These are phyloP conservation scores for Acanthurus tractus DNA, from an alignment of 2,797 vertebrate species.

Conservation along the genomic window DNA sequence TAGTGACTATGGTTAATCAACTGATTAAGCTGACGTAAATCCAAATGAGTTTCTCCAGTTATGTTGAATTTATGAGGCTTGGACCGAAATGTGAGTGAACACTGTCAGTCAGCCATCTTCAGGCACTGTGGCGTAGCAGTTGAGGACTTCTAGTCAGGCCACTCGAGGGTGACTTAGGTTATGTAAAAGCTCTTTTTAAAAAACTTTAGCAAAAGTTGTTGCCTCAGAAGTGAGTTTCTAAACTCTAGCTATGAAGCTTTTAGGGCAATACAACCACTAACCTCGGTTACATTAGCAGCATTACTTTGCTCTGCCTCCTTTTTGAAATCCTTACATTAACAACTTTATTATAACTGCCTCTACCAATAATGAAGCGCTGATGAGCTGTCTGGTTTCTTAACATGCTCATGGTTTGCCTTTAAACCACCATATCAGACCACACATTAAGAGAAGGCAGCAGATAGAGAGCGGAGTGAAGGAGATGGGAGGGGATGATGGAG, in stretches of 20 bases:
- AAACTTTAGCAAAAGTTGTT: background rate
- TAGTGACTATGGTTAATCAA: background rate
- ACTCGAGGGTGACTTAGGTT: background rate
- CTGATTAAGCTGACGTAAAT: background rate
- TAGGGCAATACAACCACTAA: background rate
- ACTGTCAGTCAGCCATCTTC: background rate
- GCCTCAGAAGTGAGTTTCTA: background rate
- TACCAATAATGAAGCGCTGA: conserved; percentile 64
- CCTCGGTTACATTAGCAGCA: conserved; percentile 5
- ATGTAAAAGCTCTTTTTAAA: background rate
- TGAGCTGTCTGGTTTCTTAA: conserved; percentile 53
- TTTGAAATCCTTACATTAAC: conserved; percentile 36
- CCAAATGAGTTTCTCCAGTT: background rate
- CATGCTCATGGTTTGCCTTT: conserved; percentile 31
- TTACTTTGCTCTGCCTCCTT: conserved; percentile 6
- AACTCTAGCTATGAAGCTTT: background rate
- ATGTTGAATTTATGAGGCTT: background rate
- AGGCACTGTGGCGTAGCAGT: background rate
- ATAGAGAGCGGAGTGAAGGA: conserved; percentile 19
- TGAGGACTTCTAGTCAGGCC: background rate
- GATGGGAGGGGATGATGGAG: background rate
- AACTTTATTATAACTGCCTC: conserved; percentile 47
- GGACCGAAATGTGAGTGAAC: background rate
- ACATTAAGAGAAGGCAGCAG: conserved; percentile 47
- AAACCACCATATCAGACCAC: conserved; percentile 30